Conservation (phyloP, 2,797 vertebrate genomes). For the Ctenosaura bakeri region DNA sequence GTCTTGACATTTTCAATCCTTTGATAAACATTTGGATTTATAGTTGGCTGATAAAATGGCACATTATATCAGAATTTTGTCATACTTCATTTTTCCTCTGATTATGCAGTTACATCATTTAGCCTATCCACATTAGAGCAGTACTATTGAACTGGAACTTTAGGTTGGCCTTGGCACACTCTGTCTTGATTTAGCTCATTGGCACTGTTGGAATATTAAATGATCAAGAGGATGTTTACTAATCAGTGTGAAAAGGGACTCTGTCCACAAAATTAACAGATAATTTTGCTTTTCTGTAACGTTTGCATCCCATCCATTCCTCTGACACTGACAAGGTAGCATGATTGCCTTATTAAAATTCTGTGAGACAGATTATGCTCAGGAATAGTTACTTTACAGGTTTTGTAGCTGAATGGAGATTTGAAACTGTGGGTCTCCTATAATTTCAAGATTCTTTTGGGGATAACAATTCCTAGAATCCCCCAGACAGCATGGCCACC, state of each 20-base stretch:
- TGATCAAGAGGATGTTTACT: not conserved
- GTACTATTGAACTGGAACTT: not conserved
- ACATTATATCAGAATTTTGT: not conserved
- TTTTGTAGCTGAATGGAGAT: not conserved
- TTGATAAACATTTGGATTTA: not conserved
- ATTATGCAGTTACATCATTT: not conserved
- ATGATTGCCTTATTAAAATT: not conserved
- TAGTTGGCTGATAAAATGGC: not conserved
- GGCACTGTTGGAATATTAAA: not conserved
- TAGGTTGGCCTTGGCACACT: not conserved
- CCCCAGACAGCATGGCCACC: not conserved
- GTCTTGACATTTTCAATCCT: not conserved
- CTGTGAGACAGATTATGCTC: not conserved
- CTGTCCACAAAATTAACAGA: not conserved
- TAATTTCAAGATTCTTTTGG: not conserved
- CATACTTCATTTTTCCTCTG: not conserved
- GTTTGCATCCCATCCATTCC: not conserved
- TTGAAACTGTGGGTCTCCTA: not conserved
- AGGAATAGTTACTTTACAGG: not conserved
- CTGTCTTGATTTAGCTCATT: not conserved
- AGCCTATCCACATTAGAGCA: not conserved
- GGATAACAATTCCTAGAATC: not conserved
- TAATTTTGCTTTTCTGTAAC: not conserved
- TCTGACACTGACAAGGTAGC: not conserved
- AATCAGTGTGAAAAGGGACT: not conserved